Percentiles rank a stretch among this genome's conserved stretches.
These are phyloP conservation scores for Pollicipes pollicipes DNA, from an alignment of 1,140 invertebrate species.

Conservation along the genomic window DNA sequence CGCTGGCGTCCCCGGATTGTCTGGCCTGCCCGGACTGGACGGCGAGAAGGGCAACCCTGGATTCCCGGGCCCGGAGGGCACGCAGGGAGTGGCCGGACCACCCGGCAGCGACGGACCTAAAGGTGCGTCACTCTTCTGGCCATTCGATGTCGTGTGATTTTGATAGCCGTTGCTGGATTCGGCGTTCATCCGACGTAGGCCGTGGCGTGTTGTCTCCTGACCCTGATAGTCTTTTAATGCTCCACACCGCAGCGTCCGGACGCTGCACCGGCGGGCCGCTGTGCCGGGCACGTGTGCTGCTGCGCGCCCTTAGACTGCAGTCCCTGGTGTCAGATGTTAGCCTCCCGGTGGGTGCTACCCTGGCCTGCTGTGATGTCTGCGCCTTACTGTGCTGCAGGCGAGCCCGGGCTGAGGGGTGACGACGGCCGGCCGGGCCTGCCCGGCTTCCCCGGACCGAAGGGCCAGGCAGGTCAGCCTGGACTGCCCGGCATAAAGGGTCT, in stretches of 20 bases:
- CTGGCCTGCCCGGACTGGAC: slow-evolving; percentile 37
- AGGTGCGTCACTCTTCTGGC: too few species aligned
- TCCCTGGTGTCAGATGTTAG: too few species aligned
- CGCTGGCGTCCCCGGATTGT: slow-evolving; percentile 30
- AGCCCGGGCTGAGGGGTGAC: slow-evolving; percentile 41
- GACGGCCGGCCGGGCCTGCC: slow-evolving; percentile 29
- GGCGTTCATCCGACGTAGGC: too few species aligned
- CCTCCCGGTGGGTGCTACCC: too few species aligned
- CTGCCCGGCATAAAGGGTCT: slow-evolving; percentile 42
- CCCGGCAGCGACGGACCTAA: slow-evolving; percentile 49
- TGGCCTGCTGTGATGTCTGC: slow-evolving; percentile 31
- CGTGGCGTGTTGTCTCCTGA: too few species aligned
- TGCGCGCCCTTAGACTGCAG: too few species aligned
- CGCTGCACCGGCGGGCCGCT: too few species aligned
- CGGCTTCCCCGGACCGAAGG: slow-evolving; percentile 37
- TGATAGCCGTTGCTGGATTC: too few species aligned
- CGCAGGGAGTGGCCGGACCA: slow-evolving; percentile 35
- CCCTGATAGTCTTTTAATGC: too few species aligned
- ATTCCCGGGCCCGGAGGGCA: slow-evolving; percentile 25
- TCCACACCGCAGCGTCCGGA: too few species aligned
- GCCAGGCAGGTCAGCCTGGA: slow-evolving; percentile 45
- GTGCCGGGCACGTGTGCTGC: too few species aligned
- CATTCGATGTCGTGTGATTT: too few species aligned
- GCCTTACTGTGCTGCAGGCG: slow-evolving; percentile 40
- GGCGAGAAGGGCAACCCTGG: slow-evolving; percentile 49